Percentiles rank a stretch among this genome's conserved stretches.
These are phyloP conservation scores for Rotaria macrura DNA, from an alignment of 2,888 invertebrate genomes.

Conservation along the genomic window DNA sequence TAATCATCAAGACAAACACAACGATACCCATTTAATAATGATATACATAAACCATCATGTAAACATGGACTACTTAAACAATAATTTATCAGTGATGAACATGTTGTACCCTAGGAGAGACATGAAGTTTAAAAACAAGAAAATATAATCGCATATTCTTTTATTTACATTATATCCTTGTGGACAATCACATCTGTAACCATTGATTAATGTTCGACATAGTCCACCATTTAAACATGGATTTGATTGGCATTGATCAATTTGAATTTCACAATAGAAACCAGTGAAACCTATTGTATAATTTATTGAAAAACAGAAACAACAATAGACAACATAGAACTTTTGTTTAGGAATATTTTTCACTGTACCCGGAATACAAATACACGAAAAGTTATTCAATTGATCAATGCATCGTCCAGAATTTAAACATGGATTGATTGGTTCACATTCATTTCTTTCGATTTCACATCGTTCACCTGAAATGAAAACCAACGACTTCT, in stretches of 20 bases:
- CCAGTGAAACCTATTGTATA: conserved; percentile 25
- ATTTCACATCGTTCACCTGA: conserved; percentile 26
- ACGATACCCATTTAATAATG: conserved; percentile 22
- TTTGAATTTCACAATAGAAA: conserved; percentile 25
- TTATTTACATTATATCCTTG: conserved; percentile 17
- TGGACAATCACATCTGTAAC: conserved; percentile 25
- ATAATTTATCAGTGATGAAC: conserved; percentile 28
- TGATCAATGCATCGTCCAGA: conserved; percentile 32
- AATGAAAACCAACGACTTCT: neutral
- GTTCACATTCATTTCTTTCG: conserved; percentile 23
- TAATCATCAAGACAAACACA: conserved; percentile 27
- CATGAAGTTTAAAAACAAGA: no score
- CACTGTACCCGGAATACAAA: neutral
- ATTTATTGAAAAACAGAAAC: no score
- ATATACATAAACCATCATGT: conserved; percentile 30
- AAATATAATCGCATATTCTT: neutral
- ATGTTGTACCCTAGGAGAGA: neutral
- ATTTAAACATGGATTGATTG: conserved; percentile 37
- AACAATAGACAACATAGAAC: no score
- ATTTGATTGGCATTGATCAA: conserved; percentile 25
- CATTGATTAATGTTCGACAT: conserved; percentile 13
- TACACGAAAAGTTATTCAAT: conserved; percentile 29
- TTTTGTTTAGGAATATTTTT: no score
- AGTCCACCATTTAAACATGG: conserved; percentile 30
- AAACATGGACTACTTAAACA: conserved; percentile 30